Base-by-base conservation (phyloP, 2,888 invertebrate species). In the Protonemura montana region DNA sequence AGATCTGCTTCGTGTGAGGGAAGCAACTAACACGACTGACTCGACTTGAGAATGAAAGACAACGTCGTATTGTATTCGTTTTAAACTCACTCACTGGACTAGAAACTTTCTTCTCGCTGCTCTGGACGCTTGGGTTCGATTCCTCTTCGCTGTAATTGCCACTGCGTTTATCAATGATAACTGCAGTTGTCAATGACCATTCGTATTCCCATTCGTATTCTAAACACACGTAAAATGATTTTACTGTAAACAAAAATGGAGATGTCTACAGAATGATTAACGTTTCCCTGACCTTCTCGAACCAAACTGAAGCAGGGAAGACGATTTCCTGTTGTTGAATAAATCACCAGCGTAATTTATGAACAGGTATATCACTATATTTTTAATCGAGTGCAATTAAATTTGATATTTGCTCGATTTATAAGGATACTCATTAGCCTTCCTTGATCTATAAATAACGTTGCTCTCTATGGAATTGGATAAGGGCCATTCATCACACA, bases 371-470 rank as follows among this genome's bases (percentile, higher is more conserved):
- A 59, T 6, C 10, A 10, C 3, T 35, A 35, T 35, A 59, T 59
- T 59, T 59, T 59, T 59, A 59, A 59, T 21, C 59, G 16, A 59
- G 21, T 21, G 59, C 59, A 59, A 59, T 59, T 59, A 59, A 59
- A 59, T 21, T 59, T 59, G 59, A 59, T 59, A 59, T 59, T 59
- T 59, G 59, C 59, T 59, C 59, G 59, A 59, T 59, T 59, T 59
- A 59, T 59, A 59, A 21, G 59, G 59, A 59, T 59, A 59, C 2
- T 59, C 59, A 59, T 59, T 59, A 59, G 21, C 59, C 59, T 59
- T 59, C 59, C 59, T 16, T 59, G 59, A 59, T 59, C 59, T 1
- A 59, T 59, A 59, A 59, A 59, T 59, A 59, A 59, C 21, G 13
- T 21, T 21, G 21, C 59, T 59, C 13, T 59, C 59, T 59, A 59